Evolutionary conservation across 2,797 vertebrate species (phyloP).

Genomic region (Lindbergichthys nudifrons): DNA sequence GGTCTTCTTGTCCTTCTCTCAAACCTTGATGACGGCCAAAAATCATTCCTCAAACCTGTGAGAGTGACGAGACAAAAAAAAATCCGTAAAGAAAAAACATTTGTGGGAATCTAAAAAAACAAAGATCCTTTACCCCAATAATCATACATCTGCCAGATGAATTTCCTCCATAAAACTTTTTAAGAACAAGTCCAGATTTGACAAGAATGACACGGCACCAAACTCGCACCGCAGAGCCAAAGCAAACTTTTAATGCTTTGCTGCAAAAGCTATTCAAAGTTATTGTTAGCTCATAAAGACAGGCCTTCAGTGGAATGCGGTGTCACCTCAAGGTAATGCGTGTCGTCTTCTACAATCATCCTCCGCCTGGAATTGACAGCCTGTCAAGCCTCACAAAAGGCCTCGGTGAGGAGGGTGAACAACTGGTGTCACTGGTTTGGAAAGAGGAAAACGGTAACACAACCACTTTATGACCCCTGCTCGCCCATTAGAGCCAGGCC

Average conservation of each 20-base stretch:
- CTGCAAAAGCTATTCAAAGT: conserved; percentile 46
- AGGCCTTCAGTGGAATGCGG: conserved; percentile 51
- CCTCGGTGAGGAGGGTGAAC: conserved; percentile 72
- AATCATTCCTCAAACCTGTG: conserved; percentile 32
- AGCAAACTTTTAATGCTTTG: conserved; percentile 31
- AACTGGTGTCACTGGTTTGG: conserved; percentile 80
- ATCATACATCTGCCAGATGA: conserved; percentile 25
- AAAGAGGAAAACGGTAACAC: conserved; percentile 76
- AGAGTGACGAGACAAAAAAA: conserved; percentile 43
- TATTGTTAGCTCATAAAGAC: conserved; percentile 59
- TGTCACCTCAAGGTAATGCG: conserved; percentile 69
- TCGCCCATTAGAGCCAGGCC: conserved; percentile 69
- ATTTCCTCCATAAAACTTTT: conserved; percentile 4
- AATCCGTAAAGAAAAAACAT: background rate
- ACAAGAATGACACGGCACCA: background rate
- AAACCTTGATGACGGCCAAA: conserved; percentile 49
- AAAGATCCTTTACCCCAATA: conserved; percentile 4
- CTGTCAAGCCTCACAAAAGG: conserved; percentile 77
- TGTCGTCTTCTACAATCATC: conserved; percentile 58
- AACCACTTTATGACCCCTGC: conserved; percentile 79
- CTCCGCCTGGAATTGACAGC: conserved; percentile 65
- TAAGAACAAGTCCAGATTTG: conserved; percentile 10
- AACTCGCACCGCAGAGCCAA: background rate
- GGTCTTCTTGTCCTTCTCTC: conserved; percentile 65
- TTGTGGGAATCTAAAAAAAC: conserved; percentile 33